Conservation (phyloP, 1,140 invertebrate species). For the Batillaria attramentaria region DNA sequence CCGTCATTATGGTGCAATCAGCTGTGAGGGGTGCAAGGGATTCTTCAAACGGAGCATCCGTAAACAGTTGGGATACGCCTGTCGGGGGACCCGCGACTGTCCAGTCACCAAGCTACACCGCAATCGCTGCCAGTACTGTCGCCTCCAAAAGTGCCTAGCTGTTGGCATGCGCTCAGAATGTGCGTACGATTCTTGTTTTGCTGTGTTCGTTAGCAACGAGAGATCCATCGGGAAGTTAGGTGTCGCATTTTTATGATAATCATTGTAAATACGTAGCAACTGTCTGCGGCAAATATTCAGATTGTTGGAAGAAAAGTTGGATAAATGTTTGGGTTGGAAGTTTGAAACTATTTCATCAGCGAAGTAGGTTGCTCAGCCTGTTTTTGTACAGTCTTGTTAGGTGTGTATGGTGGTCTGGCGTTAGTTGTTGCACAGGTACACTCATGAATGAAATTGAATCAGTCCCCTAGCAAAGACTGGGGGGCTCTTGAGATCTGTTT, state of each 20-base stretch:
- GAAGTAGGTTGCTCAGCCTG: too few relatives aligned
- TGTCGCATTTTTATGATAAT: neutral
- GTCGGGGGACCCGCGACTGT: conserved; percentile 93
- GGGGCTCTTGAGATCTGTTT: too few relatives aligned
- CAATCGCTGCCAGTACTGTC: conserved; percentile 96
- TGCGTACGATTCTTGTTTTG: conserved; percentile 77
- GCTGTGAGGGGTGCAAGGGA: conserved; percentile 95
- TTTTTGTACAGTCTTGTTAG: too few relatives aligned
- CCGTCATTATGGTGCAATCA: conserved; percentile 95
- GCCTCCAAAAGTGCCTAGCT: conserved; percentile 95
- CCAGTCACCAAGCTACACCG: conserved; percentile 97
- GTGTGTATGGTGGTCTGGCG: too few relatives aligned
- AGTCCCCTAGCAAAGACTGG: too few relatives aligned
- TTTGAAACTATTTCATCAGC: too few relatives aligned
- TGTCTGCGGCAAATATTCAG: too few relatives aligned
- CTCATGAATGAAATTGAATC: too few relatives aligned
- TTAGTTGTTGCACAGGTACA: too few relatives aligned
- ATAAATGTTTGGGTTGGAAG: too few relatives aligned
- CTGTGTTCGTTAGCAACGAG: neutral
- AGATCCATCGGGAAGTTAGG: too few relatives aligned
- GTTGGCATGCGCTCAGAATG: conserved; percentile 99
- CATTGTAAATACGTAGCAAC: neutral
- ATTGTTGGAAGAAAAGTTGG: too few relatives aligned
- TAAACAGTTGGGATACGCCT: conserved; percentile 96
- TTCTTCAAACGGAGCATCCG: conserved; percentile 83